Evolutionary conservation across 2,888 invertebrate genomes (phyloP).

Genomic region (Eupeodes latifasciatus): DNA sequence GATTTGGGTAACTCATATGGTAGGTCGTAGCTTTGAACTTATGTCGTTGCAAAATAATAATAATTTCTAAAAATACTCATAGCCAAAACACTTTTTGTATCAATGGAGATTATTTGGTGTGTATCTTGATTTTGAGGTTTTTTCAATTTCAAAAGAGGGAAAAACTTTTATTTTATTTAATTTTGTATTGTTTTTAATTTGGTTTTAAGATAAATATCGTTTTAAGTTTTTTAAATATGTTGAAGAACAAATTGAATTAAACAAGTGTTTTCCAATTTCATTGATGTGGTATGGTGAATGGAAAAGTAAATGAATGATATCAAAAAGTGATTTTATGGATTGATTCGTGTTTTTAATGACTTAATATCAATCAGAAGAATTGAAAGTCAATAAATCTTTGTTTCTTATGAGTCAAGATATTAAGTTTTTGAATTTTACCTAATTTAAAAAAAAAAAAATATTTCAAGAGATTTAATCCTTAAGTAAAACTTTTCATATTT

Average conservation of each 20-base stretch:
- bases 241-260: background rate
- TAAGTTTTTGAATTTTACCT: no score
- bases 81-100: background rate
- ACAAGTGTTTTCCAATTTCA: background rate
- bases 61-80: background rate
- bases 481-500: no score
- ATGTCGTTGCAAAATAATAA: conserved; percentile 14
- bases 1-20: conserved; percentile 70
- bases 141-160: background rate
- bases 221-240: background rate
- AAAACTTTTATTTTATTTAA: conserved; percentile 8
- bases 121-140: conserved; percentile 25
- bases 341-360: no score
- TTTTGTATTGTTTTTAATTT: background rate
- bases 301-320: no score
- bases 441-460: no score
- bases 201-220: background rate
- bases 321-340: no score
- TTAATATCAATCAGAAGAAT: no score
- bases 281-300: background rate
- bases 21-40: conserved; percentile 25
- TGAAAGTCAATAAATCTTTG: no score
- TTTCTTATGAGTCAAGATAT: no score
- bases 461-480: no score
- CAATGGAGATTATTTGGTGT: background rate